phyloP scores from a whole-genome alignment of 2,113 vertebrate genomes.

The Psettodes erumei region DNA sequence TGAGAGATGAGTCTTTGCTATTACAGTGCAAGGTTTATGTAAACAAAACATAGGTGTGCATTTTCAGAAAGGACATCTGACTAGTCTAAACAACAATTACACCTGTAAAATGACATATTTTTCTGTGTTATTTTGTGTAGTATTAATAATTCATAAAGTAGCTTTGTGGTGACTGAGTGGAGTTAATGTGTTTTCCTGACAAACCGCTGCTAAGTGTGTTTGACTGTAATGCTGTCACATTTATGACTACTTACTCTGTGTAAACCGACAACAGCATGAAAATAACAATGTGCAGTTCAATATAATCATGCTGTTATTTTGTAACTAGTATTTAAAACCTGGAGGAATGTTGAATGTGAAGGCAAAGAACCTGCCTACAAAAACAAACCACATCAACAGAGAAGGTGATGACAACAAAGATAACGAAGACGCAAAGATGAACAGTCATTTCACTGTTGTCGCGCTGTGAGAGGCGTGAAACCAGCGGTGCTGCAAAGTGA shows the following conservation, averaged over 20 bases:
- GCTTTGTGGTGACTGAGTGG: neutral
- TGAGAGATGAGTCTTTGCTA: neutral
- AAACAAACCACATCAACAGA: conserved; percentile 6
- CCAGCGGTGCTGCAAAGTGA: neutral
- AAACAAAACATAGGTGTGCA: neutral
- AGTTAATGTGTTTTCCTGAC: conserved; percentile 29
- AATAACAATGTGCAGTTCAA: neutral
- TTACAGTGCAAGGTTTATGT: neutral
- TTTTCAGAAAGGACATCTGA: neutral
- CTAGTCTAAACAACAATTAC: neutral
- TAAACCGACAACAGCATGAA: neutral
- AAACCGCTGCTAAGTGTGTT: conserved; percentile 16
- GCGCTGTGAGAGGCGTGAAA: conserved; percentile 6
- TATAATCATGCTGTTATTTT: neutral
- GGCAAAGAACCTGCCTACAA: neutral
- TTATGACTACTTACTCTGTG: neutral
- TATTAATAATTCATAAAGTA: conserved; percentile 38
- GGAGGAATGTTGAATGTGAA: neutral
- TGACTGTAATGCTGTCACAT: conserved; percentile 11
- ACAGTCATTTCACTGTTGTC: neutral
- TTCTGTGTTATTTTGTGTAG: conserved; percentile 1
- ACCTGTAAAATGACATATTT: neutral
- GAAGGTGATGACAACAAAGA: neutral
- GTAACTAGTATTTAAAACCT: neutral
- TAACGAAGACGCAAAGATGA: neutral